These are phyloP conservation scores for Myathropa florea DNA, from an alignment of 2,888 invertebrate genomes.

Conservation along the genomic window DNA sequence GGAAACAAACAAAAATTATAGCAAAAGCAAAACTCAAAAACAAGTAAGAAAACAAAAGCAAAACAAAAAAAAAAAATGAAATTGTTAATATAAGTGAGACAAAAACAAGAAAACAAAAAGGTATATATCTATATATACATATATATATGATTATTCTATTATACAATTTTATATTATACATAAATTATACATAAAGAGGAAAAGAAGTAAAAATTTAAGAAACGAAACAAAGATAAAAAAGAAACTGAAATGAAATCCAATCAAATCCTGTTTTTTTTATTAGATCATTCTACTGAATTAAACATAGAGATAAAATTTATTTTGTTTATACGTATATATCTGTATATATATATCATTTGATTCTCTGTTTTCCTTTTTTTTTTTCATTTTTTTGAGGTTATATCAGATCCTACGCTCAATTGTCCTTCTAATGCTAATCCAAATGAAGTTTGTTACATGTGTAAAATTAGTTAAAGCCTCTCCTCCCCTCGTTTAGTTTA, in stretches of 20 bases:
- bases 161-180: conserved; percentile 72
- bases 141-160: conserved; percentile 70
- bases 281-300: conserved; percentile 30
- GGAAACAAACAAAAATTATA: conserved; percentile 61
- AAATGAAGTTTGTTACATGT: neutral
- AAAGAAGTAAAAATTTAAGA: conserved; percentile 58
- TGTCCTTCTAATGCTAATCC: neutral
- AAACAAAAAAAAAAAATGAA: conserved; percentile 43
- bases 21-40: conserved; percentile 61
- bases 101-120: conserved; percentile 18
- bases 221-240: conserved; percentile 58
- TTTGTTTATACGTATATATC: conserved; percentile 4
- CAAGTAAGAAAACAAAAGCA: conserved; percentile 46
- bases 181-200: conserved; percentile 69
- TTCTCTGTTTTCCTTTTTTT: conserved; percentile 18
- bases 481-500: neutral
- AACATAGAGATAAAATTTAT: conserved; percentile 1
- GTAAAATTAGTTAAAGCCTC: neutral
- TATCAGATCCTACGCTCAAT: neutral
- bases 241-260: conserved; percentile 53
- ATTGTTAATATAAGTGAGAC: conserved; percentile 67
- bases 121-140: conserved; percentile 66
- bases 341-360: neutral
- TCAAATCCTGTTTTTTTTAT: conserved; percentile 64
- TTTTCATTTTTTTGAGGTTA: conserved; percentile 9